These are phyloP conservation scores for Corythornis cristatus DNA, from an alignment of 2,113 vertebrate species.

Conservation along the genomic window DNA sequence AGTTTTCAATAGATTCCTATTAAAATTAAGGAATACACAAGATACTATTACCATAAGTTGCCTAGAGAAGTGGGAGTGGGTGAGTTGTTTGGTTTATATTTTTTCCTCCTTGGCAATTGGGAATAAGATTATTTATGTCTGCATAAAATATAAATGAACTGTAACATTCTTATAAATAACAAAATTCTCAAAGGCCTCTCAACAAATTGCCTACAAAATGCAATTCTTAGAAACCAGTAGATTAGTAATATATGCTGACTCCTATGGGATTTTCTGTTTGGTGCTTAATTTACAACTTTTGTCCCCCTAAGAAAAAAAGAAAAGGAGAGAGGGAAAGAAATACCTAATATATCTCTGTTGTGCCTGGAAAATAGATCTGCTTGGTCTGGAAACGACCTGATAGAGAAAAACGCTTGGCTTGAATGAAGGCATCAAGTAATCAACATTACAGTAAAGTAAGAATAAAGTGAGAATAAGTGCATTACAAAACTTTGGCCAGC, in stretches of 20 bases:
- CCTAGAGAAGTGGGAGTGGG: neutral
- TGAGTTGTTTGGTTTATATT: neutral
- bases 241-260: conserved; percentile 41
- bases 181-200: conserved; percentile 57
- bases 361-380: neutral
- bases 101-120: neutral
- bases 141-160: conserved; percentile 66
- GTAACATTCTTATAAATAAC: conserved; percentile 53
- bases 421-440: neutral
- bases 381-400: neutral
- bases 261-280: conserved; percentile 16
- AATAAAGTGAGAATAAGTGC: neutral
- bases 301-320: neutral
- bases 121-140: conserved; percentile 47
- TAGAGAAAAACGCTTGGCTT: neutral
- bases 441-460: neutral
- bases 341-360: neutral
- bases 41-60: neutral
- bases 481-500: neutral
- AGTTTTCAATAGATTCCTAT: neutral
- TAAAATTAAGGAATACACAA: conserved; percentile 5
- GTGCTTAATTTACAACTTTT: conserved; percentile 11
- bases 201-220: conserved; percentile 66
- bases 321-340: neutral
- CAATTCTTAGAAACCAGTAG: conserved; percentile 27